These are phyloP conservation scores for Abrostola tripartita DNA, from an alignment of 2,888 invertebrate genomes.

Conservation along the genomic window DNA sequence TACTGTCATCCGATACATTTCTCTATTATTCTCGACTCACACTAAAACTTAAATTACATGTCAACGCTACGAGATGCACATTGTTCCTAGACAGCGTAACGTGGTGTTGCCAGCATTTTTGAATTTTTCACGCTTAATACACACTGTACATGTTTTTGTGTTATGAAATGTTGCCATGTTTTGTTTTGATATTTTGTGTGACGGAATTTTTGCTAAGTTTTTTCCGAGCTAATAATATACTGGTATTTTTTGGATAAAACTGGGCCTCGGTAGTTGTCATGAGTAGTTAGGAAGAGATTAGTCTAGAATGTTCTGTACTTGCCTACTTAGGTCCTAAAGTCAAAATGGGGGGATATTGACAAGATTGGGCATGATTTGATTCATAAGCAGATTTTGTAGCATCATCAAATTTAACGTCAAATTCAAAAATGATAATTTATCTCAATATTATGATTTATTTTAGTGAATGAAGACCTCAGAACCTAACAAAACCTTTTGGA, in stretches of 20 bases:
- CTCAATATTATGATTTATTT: no score
- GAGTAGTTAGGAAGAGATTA: no score
- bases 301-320: no score
- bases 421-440: no score
- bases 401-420: no score
- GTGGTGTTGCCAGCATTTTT: slow-evolving; percentile 43
- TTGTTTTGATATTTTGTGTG: slow-evolving; percentile 30
- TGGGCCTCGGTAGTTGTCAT: not conserved
- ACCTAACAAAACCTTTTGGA: no score
- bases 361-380: no score
- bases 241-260: not conserved
- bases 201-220: slow-evolving; percentile 2
- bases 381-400: no score
- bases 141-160: slow-evolving; percentile 28
- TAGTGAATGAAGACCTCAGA: no score
- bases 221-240: not conserved
- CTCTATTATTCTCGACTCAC: slow-evolving; percentile 45
- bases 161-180: slow-evolving; percentile 27
- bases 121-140: slow-evolving; percentile 45
- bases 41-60: slow-evolving; percentile 73
- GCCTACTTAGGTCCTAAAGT: no score
- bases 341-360: no score
- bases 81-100: slow-evolving; percentile 61
- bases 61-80: slow-evolving; percentile 68
- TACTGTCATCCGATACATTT: slow-evolving; percentile 40